A percentile compares a stretch with the other conserved stretches of the same genome.
These are phyloP conservation scores for Ctenicera cuprea DNA, from an alignment of 2,888 invertebrate genomes.

Conservation along the genomic window DNA sequence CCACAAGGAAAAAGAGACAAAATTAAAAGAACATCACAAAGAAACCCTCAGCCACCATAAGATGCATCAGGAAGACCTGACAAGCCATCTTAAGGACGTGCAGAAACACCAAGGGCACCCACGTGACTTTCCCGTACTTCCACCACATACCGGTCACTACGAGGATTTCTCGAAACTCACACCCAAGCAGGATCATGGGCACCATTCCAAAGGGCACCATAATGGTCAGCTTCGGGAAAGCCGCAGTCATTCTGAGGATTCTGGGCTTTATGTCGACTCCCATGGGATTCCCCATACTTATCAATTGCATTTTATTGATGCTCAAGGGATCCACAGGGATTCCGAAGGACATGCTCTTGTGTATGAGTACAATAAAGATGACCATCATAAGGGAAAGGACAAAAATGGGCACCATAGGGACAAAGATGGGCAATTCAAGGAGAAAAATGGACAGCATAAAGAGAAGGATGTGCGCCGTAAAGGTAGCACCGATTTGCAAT, in stretches of 20 bases:
- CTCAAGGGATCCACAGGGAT: slow-evolving; percentile 69
- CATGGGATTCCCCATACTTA: slow-evolving; percentile 69
- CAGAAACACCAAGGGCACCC: slow-evolving; percentile 62
- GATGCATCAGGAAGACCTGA: slow-evolving; percentile 58
- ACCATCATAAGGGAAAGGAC: slow-evolving; percentile 46
- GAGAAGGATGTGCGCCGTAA: slow-evolving; percentile 50
- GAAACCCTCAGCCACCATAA: slow-evolving; percentile 57
- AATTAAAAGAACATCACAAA: slow-evolving; percentile 63
- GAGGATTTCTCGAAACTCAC: slow-evolving; percentile 32
- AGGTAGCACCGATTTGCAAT: slow-evolving; percentile 42
- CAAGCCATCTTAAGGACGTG: slow-evolving; percentile 60
- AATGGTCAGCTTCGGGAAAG: slow-evolving; percentile 52
- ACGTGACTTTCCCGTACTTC: slow-evolving; percentile 68
- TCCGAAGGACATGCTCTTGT: slow-evolving; percentile 68
- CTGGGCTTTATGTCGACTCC: slow-evolving; percentile 68
- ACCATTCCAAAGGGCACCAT: slow-evolving; percentile 58
- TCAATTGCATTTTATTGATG: slow-evolving; percentile 70
- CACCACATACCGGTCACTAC: slow-evolving; percentile 46
- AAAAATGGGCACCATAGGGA: slow-evolving; percentile 51
- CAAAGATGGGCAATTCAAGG: slow-evolving; percentile 50
- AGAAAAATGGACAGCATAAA: slow-evolving; percentile 47
- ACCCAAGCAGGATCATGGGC: slow-evolving; percentile 54
- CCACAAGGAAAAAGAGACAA: slow-evolving; percentile 64
- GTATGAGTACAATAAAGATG: slow-evolving; percentile 33
- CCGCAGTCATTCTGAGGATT: slow-evolving; percentile 61